phyloP scores from a whole-genome alignment of 2,888 invertebrate species.

The Acleris holmiana region DNA sequence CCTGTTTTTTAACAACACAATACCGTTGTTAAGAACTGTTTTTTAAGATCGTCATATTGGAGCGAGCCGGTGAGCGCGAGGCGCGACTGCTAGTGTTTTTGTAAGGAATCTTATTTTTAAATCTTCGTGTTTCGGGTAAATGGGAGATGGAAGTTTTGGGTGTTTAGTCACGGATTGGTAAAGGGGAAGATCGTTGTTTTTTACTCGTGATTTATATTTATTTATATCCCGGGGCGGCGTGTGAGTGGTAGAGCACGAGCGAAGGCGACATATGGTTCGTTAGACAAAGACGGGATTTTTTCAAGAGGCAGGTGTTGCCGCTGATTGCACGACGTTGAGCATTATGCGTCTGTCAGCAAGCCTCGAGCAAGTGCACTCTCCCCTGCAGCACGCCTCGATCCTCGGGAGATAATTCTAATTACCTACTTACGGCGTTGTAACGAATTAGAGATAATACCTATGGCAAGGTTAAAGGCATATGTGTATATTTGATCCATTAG shows the following conservation, averaged over 20 bases:
- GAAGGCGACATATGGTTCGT: constrained; percentile 71
- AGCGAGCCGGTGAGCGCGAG: constrained; percentile 64
- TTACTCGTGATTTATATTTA: constrained; percentile 59
- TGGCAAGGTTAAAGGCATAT: too few relatives aligned
- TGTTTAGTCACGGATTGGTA: constrained; percentile 76
- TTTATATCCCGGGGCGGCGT: constrained; percentile 56
- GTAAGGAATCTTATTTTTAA: constrained; percentile 74
- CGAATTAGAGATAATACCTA: neutral
- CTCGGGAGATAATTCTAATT: constrained; percentile 13
- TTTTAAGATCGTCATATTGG: constrained; percentile 81
- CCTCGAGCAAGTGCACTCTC: constrained; percentile 25
- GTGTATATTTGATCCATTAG: too few relatives aligned
- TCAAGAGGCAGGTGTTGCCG: constrained; percentile 60
- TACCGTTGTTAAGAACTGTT: constrained; percentile 77
- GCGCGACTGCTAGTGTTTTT: constrained; percentile 73
- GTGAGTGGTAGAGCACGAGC: constrained; percentile 61
- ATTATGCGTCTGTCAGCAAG: constrained; percentile 44
- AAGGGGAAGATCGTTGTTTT: constrained; percentile 69
- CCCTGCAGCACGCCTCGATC: neutral
- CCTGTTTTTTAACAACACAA: constrained; percentile 83
- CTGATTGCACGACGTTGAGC: constrained; percentile 42
- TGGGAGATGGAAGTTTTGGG: constrained; percentile 68
- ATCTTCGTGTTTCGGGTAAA: constrained; percentile 71
- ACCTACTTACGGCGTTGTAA: constrained; percentile 7
- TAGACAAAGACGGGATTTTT: constrained; percentile 62